Evolutionary conservation across 2,888 invertebrate species (phyloP), one percentile per base, ranked within the genome.

Genomic region (Stratiomys singularior): DNA sequence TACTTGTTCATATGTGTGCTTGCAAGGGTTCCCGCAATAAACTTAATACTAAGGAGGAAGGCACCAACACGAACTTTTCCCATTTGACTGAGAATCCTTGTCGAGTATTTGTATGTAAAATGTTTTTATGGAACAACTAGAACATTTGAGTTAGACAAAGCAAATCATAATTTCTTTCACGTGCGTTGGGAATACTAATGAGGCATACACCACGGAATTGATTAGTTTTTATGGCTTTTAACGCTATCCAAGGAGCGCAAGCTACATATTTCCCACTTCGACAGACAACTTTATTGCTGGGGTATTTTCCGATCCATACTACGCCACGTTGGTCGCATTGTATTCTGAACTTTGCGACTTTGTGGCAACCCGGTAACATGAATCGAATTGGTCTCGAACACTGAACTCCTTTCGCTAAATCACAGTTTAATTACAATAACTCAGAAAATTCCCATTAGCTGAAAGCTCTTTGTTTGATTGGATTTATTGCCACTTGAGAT

Each of bases 401-500:
- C 52, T 9, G 18, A 60, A 60, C 60, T 60, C 37, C 9, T 9
- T 46, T 44, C 27, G 13, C 47, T 47, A 52, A 71, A 71, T 52
- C 52, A 52, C 52, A 52, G 52, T 71, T 71, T 71, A 71, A 71
- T 71, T 71, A 71, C 52, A 71, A 52, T 71, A 52, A 71, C 52
- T 71, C 52, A 28, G 52, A 28, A 52, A 52, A 52, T 71, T 27
- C 71, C 71, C 71, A 71, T 71, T 71, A 71, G 27, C 4, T 28
- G 71, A 71, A 52, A 71, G 71, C 71, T 52, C 28, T 71, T 27
- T 52, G 1, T 71, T 13, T 71, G 71, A 71, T 71, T 47, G 47
- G 71, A 18, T 71, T 52, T 47, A 37, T 9, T 11, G 46, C 37
- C 37, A n/a, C 18, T 30, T 28, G 37, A 27, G 66, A 37, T 5